Evolutionary conservation across 2,113 vertebrate species (phyloP), one percentile per base, ranked within the genome.

Genomic region (Datnioides undecimradiatus): DNA sequence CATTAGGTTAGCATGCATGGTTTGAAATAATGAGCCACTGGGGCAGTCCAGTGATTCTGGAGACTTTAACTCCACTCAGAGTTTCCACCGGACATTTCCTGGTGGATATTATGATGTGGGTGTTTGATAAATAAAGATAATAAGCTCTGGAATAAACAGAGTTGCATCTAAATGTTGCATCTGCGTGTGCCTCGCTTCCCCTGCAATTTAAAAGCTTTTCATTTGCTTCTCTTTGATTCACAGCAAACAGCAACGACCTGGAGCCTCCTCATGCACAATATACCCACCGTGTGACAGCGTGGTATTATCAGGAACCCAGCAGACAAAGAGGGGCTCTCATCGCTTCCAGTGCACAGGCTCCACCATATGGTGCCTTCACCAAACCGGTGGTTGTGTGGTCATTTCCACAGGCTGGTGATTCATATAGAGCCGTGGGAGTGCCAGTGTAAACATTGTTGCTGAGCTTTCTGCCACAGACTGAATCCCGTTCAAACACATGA

Each of bases 341-440:
- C 19, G 0, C 10, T 54, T 59, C 48, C 57, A 60, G 21, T 65
- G 13, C 84, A 62, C 49, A 14, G 60, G 62, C 66, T 80, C 75
- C 16, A 21, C 36, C 31, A 48, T 48, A 38, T 17, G 46, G 27
- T 63, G 55, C 34, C 57, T 65, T 43, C 14, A 80, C 82, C 55
- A 80, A 79, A 76, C 62, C 73, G 33, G 75, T 59, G 82, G 73
- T 29, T 49, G 34, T 41, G 54, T 19, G 68, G 46, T 72, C 25
- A 62, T 63, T 71, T 71, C 73, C 58, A 59, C 59, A 79, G 36
- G 46, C 59, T 34, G 58, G 36, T 90, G 90, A 89, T 46, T 90
- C 73, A 87, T 64, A 38, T n/a, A 11, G 16, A 36, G 49, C 49
- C 31, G 17, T 33, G 27, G 19, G 16, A 58, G 13, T 55, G 74